Conservation (phyloP, 2,888 invertebrate species). For the Leptopilina syphax region DNA sequence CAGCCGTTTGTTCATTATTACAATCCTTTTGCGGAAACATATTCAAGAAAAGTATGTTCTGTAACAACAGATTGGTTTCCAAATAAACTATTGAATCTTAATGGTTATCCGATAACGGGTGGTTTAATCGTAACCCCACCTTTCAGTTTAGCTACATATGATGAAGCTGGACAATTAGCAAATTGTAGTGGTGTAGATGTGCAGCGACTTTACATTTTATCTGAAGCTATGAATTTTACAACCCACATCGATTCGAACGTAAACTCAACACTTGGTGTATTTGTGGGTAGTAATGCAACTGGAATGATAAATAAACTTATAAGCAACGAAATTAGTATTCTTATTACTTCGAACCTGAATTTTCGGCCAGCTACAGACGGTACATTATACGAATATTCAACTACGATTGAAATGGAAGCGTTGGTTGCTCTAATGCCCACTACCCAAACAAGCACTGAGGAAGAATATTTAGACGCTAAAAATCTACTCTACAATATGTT, state of each 20-base stretch:
- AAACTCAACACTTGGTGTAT: background rate
- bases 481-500: background rate
- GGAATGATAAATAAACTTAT: background rate
- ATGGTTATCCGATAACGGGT: background rate
- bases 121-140: background rate
- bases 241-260: background rate
- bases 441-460: background rate
- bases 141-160: background rate
- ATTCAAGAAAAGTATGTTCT: background rate
- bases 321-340: background rate
- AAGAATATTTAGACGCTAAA: background rate
- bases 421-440: background rate
- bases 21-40: constrained; percentile 4
- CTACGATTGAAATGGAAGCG: background rate
- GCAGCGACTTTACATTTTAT: background rate
- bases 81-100: background rate
- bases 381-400: background rate
- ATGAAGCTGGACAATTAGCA: background rate
- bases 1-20: background rate
- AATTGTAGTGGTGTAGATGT: background rate
- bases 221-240: background rate
- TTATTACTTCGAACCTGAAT: background rate
- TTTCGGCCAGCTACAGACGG: background rate
- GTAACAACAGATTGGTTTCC: background rate
- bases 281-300: background rate